phyloP scores from a whole-genome alignment of 2,797 vertebrate species.

The Rhabdophis nuchalis region DNA sequence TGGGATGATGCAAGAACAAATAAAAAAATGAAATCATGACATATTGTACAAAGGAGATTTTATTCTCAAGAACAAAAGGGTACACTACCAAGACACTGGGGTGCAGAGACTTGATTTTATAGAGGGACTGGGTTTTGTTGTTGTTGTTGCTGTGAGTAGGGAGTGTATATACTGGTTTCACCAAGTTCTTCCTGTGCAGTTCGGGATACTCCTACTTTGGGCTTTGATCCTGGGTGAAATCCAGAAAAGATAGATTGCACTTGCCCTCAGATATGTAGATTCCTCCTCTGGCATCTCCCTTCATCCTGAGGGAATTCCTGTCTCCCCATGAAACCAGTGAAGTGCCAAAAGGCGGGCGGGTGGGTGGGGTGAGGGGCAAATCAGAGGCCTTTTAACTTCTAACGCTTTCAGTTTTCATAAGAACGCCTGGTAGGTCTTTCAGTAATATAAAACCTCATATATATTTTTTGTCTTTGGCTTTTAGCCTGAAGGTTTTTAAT shows the following conservation, averaged over 20 bases:
- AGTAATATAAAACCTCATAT: neutral
- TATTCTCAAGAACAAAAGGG: neutral
- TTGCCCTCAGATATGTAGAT: neutral
- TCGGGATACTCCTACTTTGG: neutral
- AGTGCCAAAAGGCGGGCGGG: neutral
- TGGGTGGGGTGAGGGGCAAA: too few relatives aligned
- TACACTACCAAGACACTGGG: neutral
- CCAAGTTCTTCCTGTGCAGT: neutral
- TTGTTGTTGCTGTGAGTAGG: neutral
- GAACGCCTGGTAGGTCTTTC: neutral
- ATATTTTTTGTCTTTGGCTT: neutral
- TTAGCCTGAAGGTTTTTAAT: neutral
- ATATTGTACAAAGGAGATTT: neutral
- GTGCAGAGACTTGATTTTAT: neutral
- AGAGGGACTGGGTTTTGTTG: too few relatives aligned
- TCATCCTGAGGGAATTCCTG: neutral
- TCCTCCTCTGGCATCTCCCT: neutral
- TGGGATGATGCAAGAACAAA: neutral
- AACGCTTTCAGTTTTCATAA: neutral
- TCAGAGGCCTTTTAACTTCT: neutral
- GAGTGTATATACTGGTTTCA: neutral
- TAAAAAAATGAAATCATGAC: neutral
- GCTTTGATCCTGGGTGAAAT: neutral
- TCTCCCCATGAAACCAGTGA: neutral
- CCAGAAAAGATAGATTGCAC: neutral